Base-by-base conservation (phyloP, 2,888 invertebrate species). In the Galerucella pusilla region DNA sequence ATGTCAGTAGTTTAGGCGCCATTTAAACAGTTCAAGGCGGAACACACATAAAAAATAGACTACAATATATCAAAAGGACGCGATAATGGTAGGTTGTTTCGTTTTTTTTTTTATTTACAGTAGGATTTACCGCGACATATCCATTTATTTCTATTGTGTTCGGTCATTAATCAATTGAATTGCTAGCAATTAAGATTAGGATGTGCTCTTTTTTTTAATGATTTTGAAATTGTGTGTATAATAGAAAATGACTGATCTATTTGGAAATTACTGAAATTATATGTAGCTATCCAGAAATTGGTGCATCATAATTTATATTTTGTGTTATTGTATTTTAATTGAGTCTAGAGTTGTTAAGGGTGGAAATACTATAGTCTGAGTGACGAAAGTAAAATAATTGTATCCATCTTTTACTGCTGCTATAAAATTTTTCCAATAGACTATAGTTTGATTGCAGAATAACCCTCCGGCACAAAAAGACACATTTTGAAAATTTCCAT, bases 1-100 rank as follows among this genome's bases (percentile, higher is more conserved):
- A 52, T 66, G 60, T 66, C 66, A 67, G 74, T 60, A 63, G 71
- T 71, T 71, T 71, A 65, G 74, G 74, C 74, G 74, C 71, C 74
- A 71, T 63, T 63, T 60, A 60, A 20, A 66, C 35, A 67, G 61
- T 70, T 74, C 74, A 74, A 74, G 74, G 74, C 52, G 69, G 54
- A 16, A 68, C 59, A 35, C 6, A 68, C 54, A 52, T 28, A 70
- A 63, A 70, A 60, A 70, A 52, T 61, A 42, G 28, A 46, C 16
- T 63, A 61, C n/a, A 35, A 61, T 60, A 28, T n/a, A 52, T 68
- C 68, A 45, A 73, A 73, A 69, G 68, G 60, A 72, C 72, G 42
- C 54, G 54, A 35, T 54, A 52, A 61, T 60, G 61, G 70, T 60
- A 25, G 68, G 60, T 68, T 35, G 46, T n/a, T 25, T 69, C 28